Evolutionary conservation across 2,797 vertebrate genomes (phyloP).

Genomic region (Aselliscus stoliczkanus): DNA sequence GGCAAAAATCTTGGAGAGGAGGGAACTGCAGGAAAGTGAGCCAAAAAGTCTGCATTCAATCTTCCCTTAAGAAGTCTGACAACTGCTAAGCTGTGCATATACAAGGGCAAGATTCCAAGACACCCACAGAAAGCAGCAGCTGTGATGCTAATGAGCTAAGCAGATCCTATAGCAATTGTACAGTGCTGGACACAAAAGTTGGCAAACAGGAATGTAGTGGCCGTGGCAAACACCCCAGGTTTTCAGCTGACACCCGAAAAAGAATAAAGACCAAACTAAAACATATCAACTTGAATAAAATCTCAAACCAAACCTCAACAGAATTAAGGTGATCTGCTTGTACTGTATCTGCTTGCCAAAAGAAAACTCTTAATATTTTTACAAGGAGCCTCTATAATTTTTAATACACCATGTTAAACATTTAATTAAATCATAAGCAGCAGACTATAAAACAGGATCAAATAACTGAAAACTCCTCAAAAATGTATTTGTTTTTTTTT

Average conservation of each 20-base stretch:
- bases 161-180: background rate
- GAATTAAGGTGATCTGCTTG: background rate
- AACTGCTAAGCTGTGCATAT: background rate
- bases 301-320: background rate
- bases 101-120: constrained; percentile 37
- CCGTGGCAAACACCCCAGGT: background rate
- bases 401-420: background rate
- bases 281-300: constrained; percentile 4
- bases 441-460: background rate
- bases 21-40: background rate
- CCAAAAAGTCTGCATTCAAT: constrained; percentile 35
- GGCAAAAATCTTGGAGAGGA: background rate
- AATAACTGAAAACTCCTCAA: background rate
- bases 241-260: constrained; percentile 7
- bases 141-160: constrained; percentile 26
- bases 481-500: background rate
- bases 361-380: background rate
- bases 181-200: background rate
- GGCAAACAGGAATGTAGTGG: background rate
- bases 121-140: constrained; percentile 35
- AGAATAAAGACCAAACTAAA: constrained; percentile 6
- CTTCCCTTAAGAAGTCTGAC: constrained; percentile 32
- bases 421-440: background rate
- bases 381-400: background rate
- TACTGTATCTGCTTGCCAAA: background rate